Base-by-base conservation (phyloP, 2,888 invertebrate species). In the Psylliodes chrysocephalus region DNA sequence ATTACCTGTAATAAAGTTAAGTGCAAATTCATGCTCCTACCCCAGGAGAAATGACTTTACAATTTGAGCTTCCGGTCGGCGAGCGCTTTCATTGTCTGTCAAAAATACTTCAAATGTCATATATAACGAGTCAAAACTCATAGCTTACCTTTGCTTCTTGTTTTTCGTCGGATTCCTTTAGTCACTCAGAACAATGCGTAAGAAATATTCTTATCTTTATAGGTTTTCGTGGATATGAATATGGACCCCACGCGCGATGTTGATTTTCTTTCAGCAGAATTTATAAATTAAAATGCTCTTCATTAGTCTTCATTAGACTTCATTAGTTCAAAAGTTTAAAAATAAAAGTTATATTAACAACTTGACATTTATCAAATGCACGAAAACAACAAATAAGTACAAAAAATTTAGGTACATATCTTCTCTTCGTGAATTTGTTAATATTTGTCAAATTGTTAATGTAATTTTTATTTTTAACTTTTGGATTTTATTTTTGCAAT, bases 21-120 rank as follows among this genome's bases (percentile, higher is more conserved):
- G 81, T 81, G 81, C 81, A 81, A 80, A 81, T 78, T 80, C 81
- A 79, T 81, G 81, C 80, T 80, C 73, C 64, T 66, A 68, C 72
- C 75, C 65, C 68, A 69, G 68, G 61, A 73, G 72, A 75, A 73
- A 76, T 73, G 72, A 74, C 73, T 73, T 75, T 72, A 71, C 70
- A 67, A 68, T 64, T 69, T 64, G 44, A 70, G 75, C 75, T 77
- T 78, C 78, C 78, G 78, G 78, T 75, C 75, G 71, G 64, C 61
- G 44, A 22, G 47, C 33, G 30, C 59, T 57, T 60, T 67, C 62
- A 59, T 62, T 67, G 60, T 38, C 67, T 67, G 67, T 67, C 67
- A 67, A 42, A 49, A 63, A 25, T 51, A 52, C 51, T 18, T 17
- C 18, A 53, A 51, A 63, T 49, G 60, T 64, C 64, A 59, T 62